A percentile compares a stretch with the other conserved stretches of the same genome.
Evolutionary conservation across 2,888 invertebrate genomes (phyloP).

Genomic region (Tribolium freemani): DNA sequence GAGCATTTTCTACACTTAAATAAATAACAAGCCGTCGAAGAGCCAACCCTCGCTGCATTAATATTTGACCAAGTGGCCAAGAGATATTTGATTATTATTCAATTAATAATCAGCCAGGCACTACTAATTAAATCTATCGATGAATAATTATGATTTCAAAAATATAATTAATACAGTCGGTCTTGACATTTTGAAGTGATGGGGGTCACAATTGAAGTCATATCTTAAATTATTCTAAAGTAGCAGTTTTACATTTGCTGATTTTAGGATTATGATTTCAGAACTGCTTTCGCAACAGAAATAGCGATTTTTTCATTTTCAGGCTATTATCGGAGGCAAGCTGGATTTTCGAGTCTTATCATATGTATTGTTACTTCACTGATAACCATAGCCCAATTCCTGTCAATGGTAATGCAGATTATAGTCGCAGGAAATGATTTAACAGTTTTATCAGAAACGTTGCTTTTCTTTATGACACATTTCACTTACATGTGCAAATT

Average conservation of each 20-base stretch:
- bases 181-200: no score
- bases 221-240: no score
- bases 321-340: neutral
- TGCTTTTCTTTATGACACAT: constrained; percentile 7
- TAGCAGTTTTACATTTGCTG: no score
- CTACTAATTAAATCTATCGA: neutral
- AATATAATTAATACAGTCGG: neutral
- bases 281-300: neutral
- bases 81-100: neutral
- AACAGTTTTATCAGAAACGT: constrained; percentile 5
- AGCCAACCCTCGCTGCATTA: neutral
- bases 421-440: constrained; percentile 4
- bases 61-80: neutral
- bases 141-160: neutral
- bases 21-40: neutral
- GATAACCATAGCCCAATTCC: neutral
- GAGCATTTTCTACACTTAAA: neutral
- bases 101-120: neutral
- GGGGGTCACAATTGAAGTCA: no score
- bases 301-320: neutral
- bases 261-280: neutral
- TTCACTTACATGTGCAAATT: constrained; percentile 5
- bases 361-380: neutral
- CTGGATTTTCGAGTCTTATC: neutral
- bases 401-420: constrained; percentile 17